Conservation (phyloP, 1,140 invertebrate genomes). For the Aleiodes sp. region DNA sequence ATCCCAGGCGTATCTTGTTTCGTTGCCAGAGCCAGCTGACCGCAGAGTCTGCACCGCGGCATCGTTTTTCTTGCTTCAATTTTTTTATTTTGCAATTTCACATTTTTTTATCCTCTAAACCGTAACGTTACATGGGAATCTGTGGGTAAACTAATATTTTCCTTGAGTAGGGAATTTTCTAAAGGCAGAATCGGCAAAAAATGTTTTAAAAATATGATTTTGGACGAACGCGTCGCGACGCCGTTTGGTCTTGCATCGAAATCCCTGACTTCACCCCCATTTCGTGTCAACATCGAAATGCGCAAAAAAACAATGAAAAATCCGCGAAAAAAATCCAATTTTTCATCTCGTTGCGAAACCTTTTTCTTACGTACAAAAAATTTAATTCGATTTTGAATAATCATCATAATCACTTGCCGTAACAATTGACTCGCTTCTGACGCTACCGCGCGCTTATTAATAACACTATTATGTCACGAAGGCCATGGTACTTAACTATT, state of each 20-base stretch:
- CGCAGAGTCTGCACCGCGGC: conserved; percentile 51
- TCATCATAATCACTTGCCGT: too few species aligned
- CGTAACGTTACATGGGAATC: conserved; percentile 17
- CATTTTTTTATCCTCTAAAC: conserved; percentile 26
- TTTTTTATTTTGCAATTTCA: conserved; percentile 43
- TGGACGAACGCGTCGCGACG: conserved; percentile 35
- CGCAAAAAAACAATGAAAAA: neutral
- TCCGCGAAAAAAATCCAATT: conserved; percentile 8
- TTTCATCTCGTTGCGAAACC: neutral
- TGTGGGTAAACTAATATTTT: neutral
- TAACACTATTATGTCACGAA: too few species aligned
- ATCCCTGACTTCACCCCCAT: conserved; percentile 17
- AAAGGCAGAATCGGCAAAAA: neutral
- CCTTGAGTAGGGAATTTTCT: neutral
- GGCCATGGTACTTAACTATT: too few species aligned
- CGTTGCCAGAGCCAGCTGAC: conserved; percentile 60
- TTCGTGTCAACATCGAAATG: too few species aligned
- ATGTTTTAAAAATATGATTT: neutral
- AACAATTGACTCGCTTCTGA: too few species aligned
- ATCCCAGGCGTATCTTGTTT: conserved; percentile 66
- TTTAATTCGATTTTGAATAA: too few species aligned
- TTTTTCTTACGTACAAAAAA: neutral
- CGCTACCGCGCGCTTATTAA: too few species aligned
- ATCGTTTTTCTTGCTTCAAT: conserved; percentile 55
- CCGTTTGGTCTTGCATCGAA: conserved; percentile 38